Percentiles rank a stretch among this genome's conserved stretches.
These are phyloP conservation scores for Philaenus spumarius DNA, from an alignment of 1,140 invertebrate species.

Conservation along the genomic window DNA sequence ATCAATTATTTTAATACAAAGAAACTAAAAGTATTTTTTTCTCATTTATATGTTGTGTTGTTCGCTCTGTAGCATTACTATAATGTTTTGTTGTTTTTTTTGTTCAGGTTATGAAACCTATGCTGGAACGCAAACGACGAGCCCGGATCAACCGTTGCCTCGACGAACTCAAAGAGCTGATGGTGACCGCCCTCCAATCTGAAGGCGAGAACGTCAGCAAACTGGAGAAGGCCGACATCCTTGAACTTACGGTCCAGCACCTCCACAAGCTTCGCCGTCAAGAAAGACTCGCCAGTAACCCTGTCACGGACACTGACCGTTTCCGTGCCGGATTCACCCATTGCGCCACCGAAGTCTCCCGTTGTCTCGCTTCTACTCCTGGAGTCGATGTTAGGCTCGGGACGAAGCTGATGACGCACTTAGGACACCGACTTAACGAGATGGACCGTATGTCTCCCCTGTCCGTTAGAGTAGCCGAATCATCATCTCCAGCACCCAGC, in stretches of 20 bases:
- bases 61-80: neutral
- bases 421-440: slow-evolving; percentile 72
- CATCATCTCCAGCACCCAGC: slow-evolving; percentile 46
- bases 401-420: slow-evolving; percentile 78
- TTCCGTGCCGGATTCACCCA: slow-evolving; percentile 88
- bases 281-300: slow-evolving; percentile 57
- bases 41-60: too few species aligned
- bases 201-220: slow-evolving; percentile 87
- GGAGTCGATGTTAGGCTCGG: slow-evolving; percentile 78
- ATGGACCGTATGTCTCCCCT: slow-evolving; percentile 57
- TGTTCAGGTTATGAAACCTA: slow-evolving; percentile 80
- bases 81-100: slow-evolving; percentile 17
- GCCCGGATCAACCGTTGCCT: slow-evolving; percentile 92
- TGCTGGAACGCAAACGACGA: slow-evolving; percentile 87
- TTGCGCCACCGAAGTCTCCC: slow-evolving; percentile 85
- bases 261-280: slow-evolving; percentile 74
- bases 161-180: slow-evolving; percentile 86
- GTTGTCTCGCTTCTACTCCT: slow-evolving; percentile 75
- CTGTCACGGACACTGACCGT: slow-evolving; percentile 66
- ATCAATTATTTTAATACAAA: too few species aligned
- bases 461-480: slow-evolving; percentile 43
- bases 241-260: slow-evolving; percentile 92
- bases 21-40: too few species aligned
- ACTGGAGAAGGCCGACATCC: slow-evolving; percentile 93
- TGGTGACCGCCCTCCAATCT: slow-evolving; percentile 76